Percentiles rank a stretch among this genome's conserved stretches.
Conservation (phyloP, 92 coral and sea anemone species). For the Pocillopora grandis region DNA sequence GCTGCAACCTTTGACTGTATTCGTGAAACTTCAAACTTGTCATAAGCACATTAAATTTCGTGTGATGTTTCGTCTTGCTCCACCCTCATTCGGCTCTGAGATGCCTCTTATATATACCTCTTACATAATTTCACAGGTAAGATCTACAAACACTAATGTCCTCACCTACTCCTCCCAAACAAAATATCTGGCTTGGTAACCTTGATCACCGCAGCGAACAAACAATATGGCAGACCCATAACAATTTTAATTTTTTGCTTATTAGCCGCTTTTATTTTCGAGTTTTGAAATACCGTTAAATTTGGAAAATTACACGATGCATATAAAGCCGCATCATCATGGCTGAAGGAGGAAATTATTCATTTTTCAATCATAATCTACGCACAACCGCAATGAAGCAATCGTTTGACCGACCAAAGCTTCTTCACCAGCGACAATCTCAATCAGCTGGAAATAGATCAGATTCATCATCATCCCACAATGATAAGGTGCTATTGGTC, state of each 20-base stretch:
- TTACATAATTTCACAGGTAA: background rate
- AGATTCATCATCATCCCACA: constrained; percentile 48
- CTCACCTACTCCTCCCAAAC: background rate
- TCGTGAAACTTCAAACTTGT: background rate
- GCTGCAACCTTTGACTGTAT: background rate
- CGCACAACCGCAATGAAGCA: constrained; percentile 48
- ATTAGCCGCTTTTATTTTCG: background rate
- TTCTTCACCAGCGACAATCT: constrained; percentile 39
- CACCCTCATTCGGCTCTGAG: background rate
- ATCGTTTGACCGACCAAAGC: constrained; percentile 39
- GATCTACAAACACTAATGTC: background rate
- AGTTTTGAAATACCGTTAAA: background rate
- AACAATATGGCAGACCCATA: constrained; percentile 63
- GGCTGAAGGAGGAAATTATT: constrained; percentile 68
- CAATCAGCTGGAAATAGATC: constrained; percentile 31
- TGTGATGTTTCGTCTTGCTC: background rate
- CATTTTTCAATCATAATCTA: constrained; percentile 74
- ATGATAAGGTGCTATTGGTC: constrained; percentile 5
- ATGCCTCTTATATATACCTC: too few relatives aligned
- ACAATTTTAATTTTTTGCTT: background rate
- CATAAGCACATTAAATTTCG: background rate
- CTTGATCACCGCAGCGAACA: constrained; percentile 57
- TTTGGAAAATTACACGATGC: background rate
- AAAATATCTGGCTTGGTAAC: background rate
- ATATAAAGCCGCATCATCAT: background rate